Percentiles rank a stretch among this genome's conserved stretches.
Conservation (phyloP, 2,888 invertebrate species). For the Rhamphomyia laevipes region DNA sequence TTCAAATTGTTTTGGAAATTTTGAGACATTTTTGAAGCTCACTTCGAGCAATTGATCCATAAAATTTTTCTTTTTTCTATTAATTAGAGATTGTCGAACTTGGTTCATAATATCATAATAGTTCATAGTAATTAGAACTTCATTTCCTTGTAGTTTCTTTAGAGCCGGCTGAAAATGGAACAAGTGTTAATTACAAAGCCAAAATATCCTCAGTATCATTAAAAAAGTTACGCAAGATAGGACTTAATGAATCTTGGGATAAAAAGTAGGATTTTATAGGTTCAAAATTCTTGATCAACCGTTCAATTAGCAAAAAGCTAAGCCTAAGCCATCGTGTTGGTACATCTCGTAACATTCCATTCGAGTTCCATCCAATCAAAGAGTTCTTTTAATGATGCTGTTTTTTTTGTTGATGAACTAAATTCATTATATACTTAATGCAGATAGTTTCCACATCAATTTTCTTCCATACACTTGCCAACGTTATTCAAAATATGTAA, state of each 20-base stretch:
- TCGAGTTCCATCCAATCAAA: conserved; percentile 2
- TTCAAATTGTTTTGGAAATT: not conserved
- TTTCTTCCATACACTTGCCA: not conserved
- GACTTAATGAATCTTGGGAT: not conserved
- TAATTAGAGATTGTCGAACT: not conserved
- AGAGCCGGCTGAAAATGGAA: not conserved
- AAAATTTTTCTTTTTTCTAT: not conserved
- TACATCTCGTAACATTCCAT: not conserved
- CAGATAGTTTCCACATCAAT: not conserved
- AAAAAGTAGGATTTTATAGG: not conserved
- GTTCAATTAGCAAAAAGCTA: conserved; percentile 2
- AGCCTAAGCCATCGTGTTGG: not conserved
- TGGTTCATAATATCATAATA: not conserved
- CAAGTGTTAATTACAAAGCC: conserved; percentile 1
- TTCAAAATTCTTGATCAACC: not conserved
- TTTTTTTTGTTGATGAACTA: not conserved
- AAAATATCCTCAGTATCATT: not conserved
- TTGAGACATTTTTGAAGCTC: not conserved
- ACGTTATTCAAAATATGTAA: not conserved
- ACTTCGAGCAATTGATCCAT: not conserved
- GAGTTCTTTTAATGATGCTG: conserved; percentile 2
- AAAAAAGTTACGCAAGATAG: not conserved
- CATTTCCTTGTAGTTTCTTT: not conserved
- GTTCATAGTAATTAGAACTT: not conserved
- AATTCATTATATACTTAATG: not conserved